phyloP scores from a whole-genome alignment of 2,888 invertebrate species.

The Automeris io region DNA sequence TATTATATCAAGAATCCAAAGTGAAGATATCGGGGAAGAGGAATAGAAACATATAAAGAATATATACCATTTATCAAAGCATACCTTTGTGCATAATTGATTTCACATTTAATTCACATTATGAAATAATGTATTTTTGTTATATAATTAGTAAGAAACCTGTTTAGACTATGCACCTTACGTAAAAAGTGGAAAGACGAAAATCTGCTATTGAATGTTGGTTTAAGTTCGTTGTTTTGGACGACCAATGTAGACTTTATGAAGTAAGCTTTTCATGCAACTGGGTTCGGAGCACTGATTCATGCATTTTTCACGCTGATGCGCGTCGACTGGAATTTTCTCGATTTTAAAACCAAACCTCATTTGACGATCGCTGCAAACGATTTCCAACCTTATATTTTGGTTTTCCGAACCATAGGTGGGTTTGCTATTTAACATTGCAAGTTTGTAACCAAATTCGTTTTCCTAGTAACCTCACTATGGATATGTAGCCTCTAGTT shows the following conservation, averaged over 20 bases:
- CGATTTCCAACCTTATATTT: constrained; percentile 1
- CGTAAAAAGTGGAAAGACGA: too few relatives aligned
- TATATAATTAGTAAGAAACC: too few relatives aligned
- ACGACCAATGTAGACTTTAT: constrained; percentile 23
- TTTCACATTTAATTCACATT: too few relatives aligned
- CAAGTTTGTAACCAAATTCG: constrained; percentile 8
- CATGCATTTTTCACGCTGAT: constrained; percentile 57
- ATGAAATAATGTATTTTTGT: too few relatives aligned
- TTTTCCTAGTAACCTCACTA: constrained; percentile 6
- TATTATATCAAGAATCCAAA: too few relatives aligned
- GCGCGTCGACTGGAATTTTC: constrained; percentile 33
- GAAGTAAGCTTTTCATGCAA: constrained; percentile 26
- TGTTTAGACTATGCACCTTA: too few relatives aligned
- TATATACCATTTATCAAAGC: too few relatives aligned
- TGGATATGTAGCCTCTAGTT: too few relatives aligned
- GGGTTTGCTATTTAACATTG: background rate
- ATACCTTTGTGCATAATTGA: too few relatives aligned
- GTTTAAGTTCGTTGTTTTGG: constrained; percentile 4
- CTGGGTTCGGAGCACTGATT: constrained; percentile 37
- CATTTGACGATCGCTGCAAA: constrained; percentile 12
- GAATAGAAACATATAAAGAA: too few relatives aligned
- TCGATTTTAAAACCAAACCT: constrained; percentile 27
- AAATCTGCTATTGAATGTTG: too few relatives aligned
- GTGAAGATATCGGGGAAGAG: too few relatives aligned
- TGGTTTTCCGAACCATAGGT: background rate